Evolutionary conservation across 2,797 vertebrate species (phyloP).

Genomic region (Poeciliopsis gracilis): DNA sequence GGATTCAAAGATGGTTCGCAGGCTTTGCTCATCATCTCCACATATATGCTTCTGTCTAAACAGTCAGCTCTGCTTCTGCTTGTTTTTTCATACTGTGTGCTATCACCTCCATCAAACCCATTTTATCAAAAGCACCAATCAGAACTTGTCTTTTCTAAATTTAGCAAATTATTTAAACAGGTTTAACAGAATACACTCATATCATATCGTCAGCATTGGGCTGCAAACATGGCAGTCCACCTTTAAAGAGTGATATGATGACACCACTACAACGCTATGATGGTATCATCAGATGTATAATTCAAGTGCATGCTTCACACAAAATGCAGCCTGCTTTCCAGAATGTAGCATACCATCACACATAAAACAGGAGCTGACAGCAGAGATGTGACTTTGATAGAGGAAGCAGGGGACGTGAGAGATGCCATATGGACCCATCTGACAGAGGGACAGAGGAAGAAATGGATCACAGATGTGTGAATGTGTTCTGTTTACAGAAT

Average conservation of each 20-base stretch:
- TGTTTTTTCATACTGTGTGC: neutral
- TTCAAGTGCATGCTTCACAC: neutral
- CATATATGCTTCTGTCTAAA: neutral
- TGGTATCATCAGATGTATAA: neutral
- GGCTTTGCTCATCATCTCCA: neutral
- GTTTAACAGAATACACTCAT: neutral
- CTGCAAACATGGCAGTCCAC: neutral
- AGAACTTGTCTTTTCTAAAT: neutral
- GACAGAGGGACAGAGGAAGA: slow-evolving; percentile 46
- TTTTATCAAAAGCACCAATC: neutral
- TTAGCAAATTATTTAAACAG: neutral
- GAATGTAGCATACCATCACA: slow-evolving; percentile 1
- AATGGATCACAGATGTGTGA: slow-evolving; percentile 42
- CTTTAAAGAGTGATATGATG: neutral
- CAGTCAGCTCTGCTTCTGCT: neutral
- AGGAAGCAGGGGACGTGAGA: slow-evolving; percentile 51
- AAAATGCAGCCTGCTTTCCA: neutral
- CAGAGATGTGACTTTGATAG: slow-evolving; percentile 57
- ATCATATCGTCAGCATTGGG: neutral
- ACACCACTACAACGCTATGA: neutral
- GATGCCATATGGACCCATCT: slow-evolving; percentile 65
- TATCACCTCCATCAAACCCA: neutral
- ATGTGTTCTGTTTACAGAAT: slow-evolving; percentile 33
- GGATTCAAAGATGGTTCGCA: neutral
- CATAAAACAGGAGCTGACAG: slow-evolving; percentile 54